These are phyloP conservation scores for Equus przewalskii DNA, from an alignment of 2,113 vertebrate genomes.

Conservation along the genomic window DNA sequence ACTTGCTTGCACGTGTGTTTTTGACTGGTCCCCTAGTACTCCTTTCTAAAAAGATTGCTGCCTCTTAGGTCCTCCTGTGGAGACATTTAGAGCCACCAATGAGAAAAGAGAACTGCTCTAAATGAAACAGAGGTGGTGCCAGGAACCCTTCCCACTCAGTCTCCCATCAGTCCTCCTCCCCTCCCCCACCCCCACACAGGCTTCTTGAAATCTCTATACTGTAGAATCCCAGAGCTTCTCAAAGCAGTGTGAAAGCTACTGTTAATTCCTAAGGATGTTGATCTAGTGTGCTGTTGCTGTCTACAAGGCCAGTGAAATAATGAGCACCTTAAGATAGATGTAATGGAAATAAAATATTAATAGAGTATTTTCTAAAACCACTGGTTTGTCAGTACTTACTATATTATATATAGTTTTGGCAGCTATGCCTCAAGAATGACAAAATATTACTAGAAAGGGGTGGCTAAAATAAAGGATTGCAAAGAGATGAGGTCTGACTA, in stretches of 20 bases:
- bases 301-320: not conserved
- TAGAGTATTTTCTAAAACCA: constrained; percentile 17
- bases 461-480: constrained; percentile 12
- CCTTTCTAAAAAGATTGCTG: constrained; percentile 28
- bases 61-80: not conserved
- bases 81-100: not conserved
- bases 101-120: not conserved
- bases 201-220: not conserved
- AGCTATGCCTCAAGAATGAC: constrained; percentile 13
- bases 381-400: not conserved
- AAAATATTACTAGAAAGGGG: not conserved
- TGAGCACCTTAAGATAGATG: not conserved
- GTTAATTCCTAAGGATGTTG: not conserved
- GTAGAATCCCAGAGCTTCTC: not conserved
- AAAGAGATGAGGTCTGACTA: not conserved
- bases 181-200: not conserved
- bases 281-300: not conserved
- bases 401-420: not conserved
- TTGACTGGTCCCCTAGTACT: not conserved
- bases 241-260: constrained; percentile 25
- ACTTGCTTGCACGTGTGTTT: not conserved
- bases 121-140: not conserved
- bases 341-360: constrained; percentile 35
- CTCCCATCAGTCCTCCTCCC: not conserved
- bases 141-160: not conserved